A percentile compares a stretch with the other conserved stretches of the same genome.
Evolutionary conservation across 2,888 invertebrate genomes (phyloP).

Genomic region (Amblyteles armatorius): DNA sequence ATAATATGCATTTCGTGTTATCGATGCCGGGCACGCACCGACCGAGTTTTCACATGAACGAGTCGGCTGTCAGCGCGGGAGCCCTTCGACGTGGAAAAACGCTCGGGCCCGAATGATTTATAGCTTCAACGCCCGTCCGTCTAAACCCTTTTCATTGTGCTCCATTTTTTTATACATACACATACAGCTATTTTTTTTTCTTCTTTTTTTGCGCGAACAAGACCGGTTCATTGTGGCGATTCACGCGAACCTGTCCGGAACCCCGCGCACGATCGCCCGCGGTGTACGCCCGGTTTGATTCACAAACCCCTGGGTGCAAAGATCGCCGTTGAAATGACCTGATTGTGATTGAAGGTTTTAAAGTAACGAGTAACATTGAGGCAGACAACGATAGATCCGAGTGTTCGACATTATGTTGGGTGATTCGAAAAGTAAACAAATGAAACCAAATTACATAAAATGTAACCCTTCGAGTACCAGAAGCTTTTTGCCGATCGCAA

Average conservation of each 20-base stretch:
- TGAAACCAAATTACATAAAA: neutral
- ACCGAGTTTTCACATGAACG: conserved; percentile 21
- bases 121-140: conserved; percentile 42
- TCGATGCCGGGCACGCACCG: conserved; percentile 27
- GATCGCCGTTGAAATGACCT: conserved; percentile 22
- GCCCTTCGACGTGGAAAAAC: conserved; percentile 43
- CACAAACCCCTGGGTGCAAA: conserved; percentile 13
- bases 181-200: conserved; percentile 20
- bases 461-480: neutral
- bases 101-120: conserved; percentile 53
- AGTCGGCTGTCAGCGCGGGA: conserved; percentile 22
- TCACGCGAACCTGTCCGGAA: conserved; percentile 14
- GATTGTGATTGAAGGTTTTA: conserved; percentile 22
- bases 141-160: conserved; percentile 44
- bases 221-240: conserved; percentile 39
- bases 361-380: conserved; percentile 9
- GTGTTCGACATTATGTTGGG: neutral
- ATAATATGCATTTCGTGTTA: conserved; percentile 27
- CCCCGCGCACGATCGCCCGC: neutral
- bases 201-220: conserved; percentile 13
- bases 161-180: neutral
- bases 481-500: too few species aligned
- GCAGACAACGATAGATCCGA: neutral
- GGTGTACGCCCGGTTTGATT: conserved; percentile 27
- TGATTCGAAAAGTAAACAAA: neutral